Conservation (phyloP, 2,797 vertebrate species). For the Merluccius polli region DNA sequence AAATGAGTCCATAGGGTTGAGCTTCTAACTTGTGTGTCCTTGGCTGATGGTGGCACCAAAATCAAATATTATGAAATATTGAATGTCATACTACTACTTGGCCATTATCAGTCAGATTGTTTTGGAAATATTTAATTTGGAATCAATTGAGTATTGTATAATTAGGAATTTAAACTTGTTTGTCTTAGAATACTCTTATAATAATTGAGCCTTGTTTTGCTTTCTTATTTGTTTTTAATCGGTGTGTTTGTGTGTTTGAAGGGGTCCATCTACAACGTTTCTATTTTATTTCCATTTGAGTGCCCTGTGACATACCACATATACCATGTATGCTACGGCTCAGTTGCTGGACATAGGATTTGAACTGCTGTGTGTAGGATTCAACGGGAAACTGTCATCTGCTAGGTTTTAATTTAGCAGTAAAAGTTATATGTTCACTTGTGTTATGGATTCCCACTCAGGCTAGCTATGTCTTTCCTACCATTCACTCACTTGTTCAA, state of each 20-base stretch:
- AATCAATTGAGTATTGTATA: slow-evolving; percentile 40
- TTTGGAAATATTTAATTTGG: slow-evolving; percentile 50
- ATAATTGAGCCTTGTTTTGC: slow-evolving; percentile 14
- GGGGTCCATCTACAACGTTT: slow-evolving; percentile 15
- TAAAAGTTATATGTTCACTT: background rate
- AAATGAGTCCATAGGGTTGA: slow-evolving; percentile 31
- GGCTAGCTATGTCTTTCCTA: slow-evolving; percentile 15
- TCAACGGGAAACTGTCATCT: slow-evolving; percentile 3
- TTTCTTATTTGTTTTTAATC: slow-evolving; percentile 50
- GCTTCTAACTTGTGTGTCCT: slow-evolving; percentile 13
- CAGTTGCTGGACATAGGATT: slow-evolving; percentile 39
- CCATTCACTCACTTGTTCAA: background rate
- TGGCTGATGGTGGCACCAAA: slow-evolving; percentile 31
- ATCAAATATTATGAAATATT: slow-evolving; percentile 11
- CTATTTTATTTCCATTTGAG: background rate
- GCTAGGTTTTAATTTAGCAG: background rate
- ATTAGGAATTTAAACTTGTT: slow-evolving; percentile 49
- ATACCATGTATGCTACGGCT: slow-evolving; percentile 15
- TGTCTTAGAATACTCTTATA: slow-evolving; percentile 45
- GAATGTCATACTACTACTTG: slow-evolving; percentile 24
- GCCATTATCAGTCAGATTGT: slow-evolving; percentile 37
- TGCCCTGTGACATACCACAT: background rate
- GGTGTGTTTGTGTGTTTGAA: slow-evolving; percentile 40
- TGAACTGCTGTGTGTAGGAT: slow-evolving; percentile 12
- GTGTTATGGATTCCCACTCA: background rate